Percentiles rank a stretch among this genome's conserved stretches.
These are phyloP conservation scores for Cepphus grylle DNA, from an alignment of 2,113 vertebrate species.

Conservation along the genomic window DNA sequence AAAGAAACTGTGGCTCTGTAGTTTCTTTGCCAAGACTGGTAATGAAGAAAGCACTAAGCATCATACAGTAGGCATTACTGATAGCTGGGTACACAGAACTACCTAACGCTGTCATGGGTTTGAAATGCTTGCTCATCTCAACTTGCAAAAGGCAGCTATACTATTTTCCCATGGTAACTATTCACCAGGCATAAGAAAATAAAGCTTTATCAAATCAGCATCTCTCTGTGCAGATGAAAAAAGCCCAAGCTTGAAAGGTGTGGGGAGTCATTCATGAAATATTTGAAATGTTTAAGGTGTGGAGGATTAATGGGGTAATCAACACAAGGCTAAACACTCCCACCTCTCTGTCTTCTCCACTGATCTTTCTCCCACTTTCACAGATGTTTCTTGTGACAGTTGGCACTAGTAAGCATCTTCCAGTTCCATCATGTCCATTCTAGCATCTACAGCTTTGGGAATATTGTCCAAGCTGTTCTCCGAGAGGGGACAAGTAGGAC, in stretches of 20 bases:
- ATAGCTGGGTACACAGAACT: neutral
- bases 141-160: neutral
- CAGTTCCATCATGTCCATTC: fast-evolving
- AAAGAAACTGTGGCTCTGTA: neutral
- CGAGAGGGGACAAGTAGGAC: neutral
- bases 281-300: neutral
- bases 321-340: neutral
- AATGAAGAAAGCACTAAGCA: neutral
- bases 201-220: neutral
- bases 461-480: neutral
- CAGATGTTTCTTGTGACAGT: neutral
- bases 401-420: neutral
- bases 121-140: neutral
- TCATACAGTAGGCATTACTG: neutral
- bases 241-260: neutral
- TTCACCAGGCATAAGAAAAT: neutral
- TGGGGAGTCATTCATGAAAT: neutral
- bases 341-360: neutral
- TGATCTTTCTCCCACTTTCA: neutral
- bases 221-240: neutral
- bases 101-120: neutral
- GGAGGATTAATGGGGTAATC: neutral
- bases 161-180: neutral
- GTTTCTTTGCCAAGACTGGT: neutral
- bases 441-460: neutral